Percentiles rank a stretch among this genome's conserved stretches.
Evolutionary conservation across 2,797 vertebrate genomes (phyloP).

Genomic region (Microchirus variegatus): DNA sequence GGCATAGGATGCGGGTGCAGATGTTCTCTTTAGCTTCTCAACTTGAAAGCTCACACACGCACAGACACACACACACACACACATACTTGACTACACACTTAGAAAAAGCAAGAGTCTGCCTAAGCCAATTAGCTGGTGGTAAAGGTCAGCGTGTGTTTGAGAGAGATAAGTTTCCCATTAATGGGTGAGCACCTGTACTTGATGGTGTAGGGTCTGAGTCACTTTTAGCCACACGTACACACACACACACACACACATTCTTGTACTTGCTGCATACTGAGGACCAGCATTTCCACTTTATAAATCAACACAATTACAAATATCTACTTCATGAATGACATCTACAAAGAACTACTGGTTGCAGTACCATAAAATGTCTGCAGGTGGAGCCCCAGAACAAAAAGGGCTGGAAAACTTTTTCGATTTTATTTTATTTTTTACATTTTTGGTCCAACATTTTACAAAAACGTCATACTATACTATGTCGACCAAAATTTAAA

Average conservation of each 20-base stretch:
- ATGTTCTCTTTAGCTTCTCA: slow-evolving; percentile 53
- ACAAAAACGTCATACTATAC: no score
- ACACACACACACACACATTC: slow-evolving; percentile 12
- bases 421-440: no score
- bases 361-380: no score
- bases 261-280: no score
- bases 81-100: slow-evolving; percentile 44
- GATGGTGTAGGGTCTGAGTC: slow-evolving; percentile 49
- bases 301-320: no score
- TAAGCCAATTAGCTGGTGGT: slow-evolving; percentile 72
- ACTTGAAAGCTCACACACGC: slow-evolving; percentile 49
- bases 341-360: no score
- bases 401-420: no score
- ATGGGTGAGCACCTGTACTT: slow-evolving; percentile 56
- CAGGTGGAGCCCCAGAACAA: no score
- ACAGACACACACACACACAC: slow-evolving; percentile 29
- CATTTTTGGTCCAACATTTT: no score
- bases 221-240: slow-evolving; percentile 20
- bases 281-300: no score
- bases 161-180: slow-evolving; percentile 77
- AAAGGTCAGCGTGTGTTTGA: slow-evolving; percentile 73
- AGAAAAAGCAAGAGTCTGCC: slow-evolving; percentile 56
- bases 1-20: slow-evolving; percentile 59
- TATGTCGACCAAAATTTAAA: no score
- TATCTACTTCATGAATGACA: no score